Evolutionary conservation across 2,888 invertebrate species (phyloP).

Genomic region (Metacarcinus magister): DNA sequence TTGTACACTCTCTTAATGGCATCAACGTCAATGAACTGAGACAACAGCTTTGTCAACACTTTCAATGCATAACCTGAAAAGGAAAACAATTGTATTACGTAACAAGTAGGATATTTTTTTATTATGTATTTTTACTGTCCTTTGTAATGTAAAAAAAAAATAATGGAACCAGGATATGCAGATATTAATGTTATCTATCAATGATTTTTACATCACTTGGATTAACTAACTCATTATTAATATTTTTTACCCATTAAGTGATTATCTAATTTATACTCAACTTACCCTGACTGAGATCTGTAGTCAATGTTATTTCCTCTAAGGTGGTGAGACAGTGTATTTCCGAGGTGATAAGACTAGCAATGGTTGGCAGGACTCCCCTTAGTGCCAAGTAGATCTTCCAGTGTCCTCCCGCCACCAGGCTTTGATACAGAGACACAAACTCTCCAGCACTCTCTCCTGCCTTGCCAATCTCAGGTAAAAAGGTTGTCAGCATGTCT

Average conservation of each 20-base stretch:
- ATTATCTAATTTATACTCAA: not conserved
- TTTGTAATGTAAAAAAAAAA: no score
- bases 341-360: slow-evolving; percentile 93
- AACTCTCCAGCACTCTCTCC: slow-evolving; percentile 97
- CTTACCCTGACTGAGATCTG: slow-evolving; percentile 93
- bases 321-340: slow-evolving; percentile 94
- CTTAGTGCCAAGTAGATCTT: slow-evolving; percentile 95
- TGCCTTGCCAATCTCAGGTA: slow-evolving; percentile 93
- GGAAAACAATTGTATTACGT: not conserved
- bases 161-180: no score
- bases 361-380: slow-evolving; percentile 93
- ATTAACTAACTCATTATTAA: not conserved
- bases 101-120: no score
- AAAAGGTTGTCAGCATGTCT: slow-evolving; percentile 93
- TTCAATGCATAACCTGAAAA: slow-evolving; percentile 93
- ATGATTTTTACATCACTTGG: not conserved
- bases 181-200: not conserved
- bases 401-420: slow-evolving; percentile 93
- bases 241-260: not conserved
- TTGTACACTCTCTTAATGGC: slow-evolving; percentile 96
- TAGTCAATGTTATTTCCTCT: slow-evolving; percentile 96
- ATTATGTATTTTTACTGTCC: no score
- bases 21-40: slow-evolving; percentile 94
- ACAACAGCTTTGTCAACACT: slow-evolving; percentile 93
- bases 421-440: slow-evolving; percentile 92